phyloP scores from a whole-genome alignment of 2,888 invertebrate species.

The Xylota segnis region DNA sequence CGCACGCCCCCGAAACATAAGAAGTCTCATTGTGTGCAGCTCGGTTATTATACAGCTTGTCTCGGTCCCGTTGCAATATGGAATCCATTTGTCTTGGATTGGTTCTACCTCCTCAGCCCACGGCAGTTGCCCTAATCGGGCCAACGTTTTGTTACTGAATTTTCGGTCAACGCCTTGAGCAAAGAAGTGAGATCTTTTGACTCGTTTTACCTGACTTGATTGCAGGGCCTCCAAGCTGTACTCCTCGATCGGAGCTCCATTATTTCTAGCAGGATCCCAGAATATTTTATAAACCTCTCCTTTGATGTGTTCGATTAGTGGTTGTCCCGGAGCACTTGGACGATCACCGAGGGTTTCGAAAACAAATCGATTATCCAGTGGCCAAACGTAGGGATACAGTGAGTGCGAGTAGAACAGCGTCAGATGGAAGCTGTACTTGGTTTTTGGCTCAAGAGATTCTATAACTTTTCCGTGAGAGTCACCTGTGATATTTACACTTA shows the following conservation, averaged over 20 bases:
- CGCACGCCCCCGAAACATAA: slow-evolving; percentile 91
- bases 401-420: slow-evolving; percentile 87
- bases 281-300: slow-evolving; percentile 91
- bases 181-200: slow-evolving; percentile 76
- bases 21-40: slow-evolving; percentile 86
- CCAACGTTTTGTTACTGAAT: slow-evolving; percentile 71
- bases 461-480: slow-evolving; percentile 78
- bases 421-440: slow-evolving; percentile 91
- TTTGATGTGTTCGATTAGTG: slow-evolving; percentile 90
- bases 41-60: slow-evolving; percentile 92
- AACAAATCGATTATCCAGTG: slow-evolving; percentile 88
- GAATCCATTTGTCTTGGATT: slow-evolving; percentile 86
- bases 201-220: slow-evolving; percentile 77
- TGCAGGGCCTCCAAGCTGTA: slow-evolving; percentile 92
- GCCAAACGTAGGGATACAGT: slow-evolving; percentile 89
- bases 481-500: slow-evolving; percentile 79
- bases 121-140: slow-evolving; percentile 82
- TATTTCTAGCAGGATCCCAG: slow-evolving; percentile 92
- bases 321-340: slow-evolving; percentile 91
- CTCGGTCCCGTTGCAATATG: slow-evolving; percentile 92
- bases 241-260: slow-evolving; percentile 90
- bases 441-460: slow-evolving; percentile 88
- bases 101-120: slow-evolving; percentile 86
- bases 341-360: slow-evolving; percentile 92
- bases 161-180: slow-evolving; percentile 25